phyloP scores from a whole-genome alignment of 2,797 vertebrate genomes.

The Astyanax mexicanus region DNA sequence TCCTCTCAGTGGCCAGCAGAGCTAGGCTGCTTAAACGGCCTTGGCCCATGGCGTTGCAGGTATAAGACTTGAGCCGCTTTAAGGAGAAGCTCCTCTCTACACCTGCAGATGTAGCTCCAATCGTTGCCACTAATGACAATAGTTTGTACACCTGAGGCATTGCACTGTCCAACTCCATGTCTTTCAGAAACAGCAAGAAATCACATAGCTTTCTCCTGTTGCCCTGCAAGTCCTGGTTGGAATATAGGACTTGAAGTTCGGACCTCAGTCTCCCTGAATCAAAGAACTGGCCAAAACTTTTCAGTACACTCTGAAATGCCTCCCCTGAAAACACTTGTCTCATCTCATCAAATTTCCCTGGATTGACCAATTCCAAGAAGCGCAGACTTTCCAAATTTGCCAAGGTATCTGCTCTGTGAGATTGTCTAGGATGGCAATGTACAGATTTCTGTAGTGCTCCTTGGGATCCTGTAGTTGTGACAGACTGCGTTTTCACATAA shows the following conservation, averaged over 20 bases:
- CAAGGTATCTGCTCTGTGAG: no score
- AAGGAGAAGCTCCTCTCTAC: no score
- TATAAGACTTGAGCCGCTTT: no score
- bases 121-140: no score
- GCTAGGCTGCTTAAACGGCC: no score
- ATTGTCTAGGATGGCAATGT: neutral
- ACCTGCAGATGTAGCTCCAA: no score
- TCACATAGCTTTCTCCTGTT: slow-evolving; percentile 3
- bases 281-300: slow-evolving; percentile 32
- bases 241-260: no score
- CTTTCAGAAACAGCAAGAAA: slow-evolving; percentile 15
- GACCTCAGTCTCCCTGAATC: slow-evolving; percentile 3
- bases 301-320: neutral
- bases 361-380: slow-evolving; percentile 19
- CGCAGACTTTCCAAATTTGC: no score
- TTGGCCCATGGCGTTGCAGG: no score
- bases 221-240: no score
- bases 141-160: slow-evolving; percentile 5
- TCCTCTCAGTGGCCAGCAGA: no score
- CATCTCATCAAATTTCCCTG: neutral
- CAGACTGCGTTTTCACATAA: no score
- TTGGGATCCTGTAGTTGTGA: slow-evolving; percentile 28
- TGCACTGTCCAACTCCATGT: slow-evolving; percentile 17
- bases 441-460: slow-evolving; percentile 2
- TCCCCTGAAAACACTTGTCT: neutral